A percentile compares a stretch with the other conserved stretches of the same genome.
Evolutionary conservation across 2,888 invertebrate genomes (phyloP).

Genomic region (Limenitis camilla): DNA sequence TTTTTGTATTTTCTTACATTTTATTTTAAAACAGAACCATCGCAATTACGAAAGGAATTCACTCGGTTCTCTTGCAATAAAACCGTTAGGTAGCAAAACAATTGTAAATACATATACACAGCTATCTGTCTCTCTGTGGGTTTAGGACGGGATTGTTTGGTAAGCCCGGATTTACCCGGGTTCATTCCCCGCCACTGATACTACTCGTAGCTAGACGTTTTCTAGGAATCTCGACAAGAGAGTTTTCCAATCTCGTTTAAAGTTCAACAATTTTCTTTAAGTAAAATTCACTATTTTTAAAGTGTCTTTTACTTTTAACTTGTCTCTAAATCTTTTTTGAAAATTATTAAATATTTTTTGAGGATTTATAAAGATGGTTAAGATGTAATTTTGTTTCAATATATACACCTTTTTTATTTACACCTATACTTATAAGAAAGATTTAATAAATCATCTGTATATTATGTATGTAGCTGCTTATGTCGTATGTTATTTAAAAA

Average conservation of each 20-base stretch:
- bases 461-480: too few species aligned
- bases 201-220: conserved; percentile 35
- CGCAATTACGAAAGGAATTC: too few species aligned
- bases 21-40: too few species aligned
- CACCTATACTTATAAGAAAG: too few species aligned
- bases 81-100: conserved; percentile 11
- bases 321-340: too few species aligned
- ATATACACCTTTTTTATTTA: too few species aligned
- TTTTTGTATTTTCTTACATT: too few species aligned
- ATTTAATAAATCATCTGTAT: too few species aligned
- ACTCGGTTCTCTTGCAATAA: not conserved
- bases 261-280: conserved; percentile 16
- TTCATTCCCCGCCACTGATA: conserved; percentile 34
- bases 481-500: too few species aligned
- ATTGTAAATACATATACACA: conserved; percentile 28
- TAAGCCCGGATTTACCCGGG: conserved; percentile 46
- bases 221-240: conserved; percentile 21
- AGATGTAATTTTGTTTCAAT: too few species aligned
- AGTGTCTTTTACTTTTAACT: not conserved
- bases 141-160: conserved; percentile 21
- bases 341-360: too few species aligned
- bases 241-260: conserved; percentile 18
- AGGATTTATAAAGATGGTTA: too few species aligned
- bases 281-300: conserved; percentile 9
- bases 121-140: conserved; percentile 28